Conservation (phyloP, 2,888 invertebrate genomes). For the Parthenolecanium corni region DNA sequence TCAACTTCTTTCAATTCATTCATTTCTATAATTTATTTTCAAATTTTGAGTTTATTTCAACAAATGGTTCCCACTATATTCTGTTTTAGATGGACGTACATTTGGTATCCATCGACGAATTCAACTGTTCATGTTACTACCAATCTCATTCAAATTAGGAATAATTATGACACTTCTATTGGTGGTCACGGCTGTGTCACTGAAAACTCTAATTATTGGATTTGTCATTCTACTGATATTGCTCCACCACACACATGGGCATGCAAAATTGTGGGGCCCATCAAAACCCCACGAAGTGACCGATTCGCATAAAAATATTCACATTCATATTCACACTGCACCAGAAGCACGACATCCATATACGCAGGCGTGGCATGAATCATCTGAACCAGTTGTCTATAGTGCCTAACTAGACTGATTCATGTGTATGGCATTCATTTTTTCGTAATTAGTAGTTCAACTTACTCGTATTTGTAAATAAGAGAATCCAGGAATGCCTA, state of each 20-base stretch:
- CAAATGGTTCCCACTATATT: too few species aligned
- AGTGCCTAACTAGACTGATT: not conserved
- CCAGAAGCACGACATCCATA: not conserved
- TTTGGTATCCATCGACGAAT: conserved; percentile 33
- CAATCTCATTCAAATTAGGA: conserved; percentile 34
- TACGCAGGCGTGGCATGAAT: too few species aligned
- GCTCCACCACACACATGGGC: not conserved
- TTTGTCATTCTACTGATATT: conserved; percentile 32
- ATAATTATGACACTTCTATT: conserved; percentile 34
- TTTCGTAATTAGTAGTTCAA: too few species aligned
- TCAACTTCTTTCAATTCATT: too few species aligned
- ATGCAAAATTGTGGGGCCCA: conserved; percentile 12
- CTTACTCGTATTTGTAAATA: too few species aligned
- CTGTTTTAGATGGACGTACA: conserved; percentile 30
- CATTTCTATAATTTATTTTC: too few species aligned
- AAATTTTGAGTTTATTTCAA: too few species aligned
- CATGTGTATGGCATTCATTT: too few species aligned
- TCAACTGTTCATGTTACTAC: conserved; percentile 32
- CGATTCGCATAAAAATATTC: conserved; percentile 7
- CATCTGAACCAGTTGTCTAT: not conserved
- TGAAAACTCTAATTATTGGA: conserved; percentile 34
- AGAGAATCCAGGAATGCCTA: too few species aligned
- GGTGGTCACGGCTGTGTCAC: conserved; percentile 32
- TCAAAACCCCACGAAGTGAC: not conserved
- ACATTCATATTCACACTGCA: conserved; percentile 13